phyloP scores from a whole-genome alignment of 2,797 vertebrate species.

The Saxicola maurus region DNA sequence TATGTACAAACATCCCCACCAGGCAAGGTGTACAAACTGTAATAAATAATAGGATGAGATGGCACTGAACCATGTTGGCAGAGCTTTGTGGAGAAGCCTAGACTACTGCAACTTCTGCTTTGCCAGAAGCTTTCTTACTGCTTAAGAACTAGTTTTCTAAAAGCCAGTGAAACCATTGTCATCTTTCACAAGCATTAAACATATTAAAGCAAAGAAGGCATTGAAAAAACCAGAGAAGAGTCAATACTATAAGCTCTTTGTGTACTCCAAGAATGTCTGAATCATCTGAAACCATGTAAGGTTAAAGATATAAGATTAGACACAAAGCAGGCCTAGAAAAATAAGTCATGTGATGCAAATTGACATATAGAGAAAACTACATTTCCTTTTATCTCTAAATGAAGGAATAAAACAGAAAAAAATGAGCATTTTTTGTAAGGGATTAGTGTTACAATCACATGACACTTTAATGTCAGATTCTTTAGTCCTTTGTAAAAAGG shows the following conservation, averaged over 20 bases:
- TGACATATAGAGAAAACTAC: not conserved
- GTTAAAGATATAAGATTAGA: not conserved
- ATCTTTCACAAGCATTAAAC: not conserved
- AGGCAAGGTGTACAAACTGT: not conserved
- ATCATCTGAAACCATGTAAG: slow-evolving; percentile 8
- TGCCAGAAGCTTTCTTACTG: not conserved
- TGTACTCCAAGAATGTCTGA: not conserved
- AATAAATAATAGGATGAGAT: not conserved
- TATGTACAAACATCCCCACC: not conserved
- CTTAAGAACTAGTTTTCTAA: not conserved
- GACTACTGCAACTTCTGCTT: not conserved
- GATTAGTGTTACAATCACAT: not conserved
- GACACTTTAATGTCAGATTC: not conserved
- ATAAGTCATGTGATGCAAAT: not conserved
- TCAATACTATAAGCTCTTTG: not conserved
- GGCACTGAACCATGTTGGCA: not conserved
- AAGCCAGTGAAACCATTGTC: not conserved
- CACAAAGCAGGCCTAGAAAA: not conserved
- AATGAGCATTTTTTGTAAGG: not conserved
- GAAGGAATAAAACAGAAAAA: not conserved
- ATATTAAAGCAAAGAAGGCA: not conserved
- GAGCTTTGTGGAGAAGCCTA: not conserved
- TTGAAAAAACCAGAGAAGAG: not conserved
- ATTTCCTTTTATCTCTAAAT: not conserved
- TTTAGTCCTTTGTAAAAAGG: not conserved